phyloP scores from a whole-genome alignment of 2,797 vertebrate genomes.

The Sebastes trivittatus region DNA sequence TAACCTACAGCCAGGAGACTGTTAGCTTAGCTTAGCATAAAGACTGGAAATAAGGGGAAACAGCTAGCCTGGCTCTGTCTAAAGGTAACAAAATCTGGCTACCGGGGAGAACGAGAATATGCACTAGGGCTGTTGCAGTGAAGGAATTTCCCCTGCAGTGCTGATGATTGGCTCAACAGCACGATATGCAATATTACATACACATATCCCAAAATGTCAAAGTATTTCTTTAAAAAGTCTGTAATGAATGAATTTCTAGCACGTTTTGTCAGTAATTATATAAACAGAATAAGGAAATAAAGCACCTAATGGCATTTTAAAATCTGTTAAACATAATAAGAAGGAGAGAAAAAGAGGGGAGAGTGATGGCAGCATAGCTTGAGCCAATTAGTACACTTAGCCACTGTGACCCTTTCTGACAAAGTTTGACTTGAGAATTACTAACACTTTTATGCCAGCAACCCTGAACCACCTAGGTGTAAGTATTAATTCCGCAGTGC shows the following conservation, averaged over 20 bases:
- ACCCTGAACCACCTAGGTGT: slow-evolving; percentile 38
- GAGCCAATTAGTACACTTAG: slow-evolving; percentile 53
- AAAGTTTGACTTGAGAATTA: slow-evolving; percentile 45
- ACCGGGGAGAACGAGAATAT: no score
- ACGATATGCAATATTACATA: no score
- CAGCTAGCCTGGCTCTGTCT: no score
- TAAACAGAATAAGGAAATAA: not conserved
- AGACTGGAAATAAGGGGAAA: no score
- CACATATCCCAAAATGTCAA: not conserved
- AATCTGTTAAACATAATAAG: slow-evolving; percentile 1
- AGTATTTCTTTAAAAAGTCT: not conserved
- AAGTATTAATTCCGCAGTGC: slow-evolving; percentile 39
- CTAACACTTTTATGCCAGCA: not conserved
- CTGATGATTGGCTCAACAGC: no score
- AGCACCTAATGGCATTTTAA: not conserved
- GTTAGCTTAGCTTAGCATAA: no score
- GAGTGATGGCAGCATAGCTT: not conserved
- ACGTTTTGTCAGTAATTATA: not conserved
- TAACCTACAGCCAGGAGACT: no score
- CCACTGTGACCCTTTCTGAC: slow-evolving; percentile 45
- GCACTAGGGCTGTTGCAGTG: no score
- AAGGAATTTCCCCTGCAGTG: no score
- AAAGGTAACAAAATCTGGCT: no score
- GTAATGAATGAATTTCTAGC: not conserved
- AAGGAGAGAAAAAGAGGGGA: not conserved